These are phyloP conservation scores for Baryphthengus martii DNA, from an alignment of 2,113 vertebrate genomes.

Conservation along the genomic window DNA sequence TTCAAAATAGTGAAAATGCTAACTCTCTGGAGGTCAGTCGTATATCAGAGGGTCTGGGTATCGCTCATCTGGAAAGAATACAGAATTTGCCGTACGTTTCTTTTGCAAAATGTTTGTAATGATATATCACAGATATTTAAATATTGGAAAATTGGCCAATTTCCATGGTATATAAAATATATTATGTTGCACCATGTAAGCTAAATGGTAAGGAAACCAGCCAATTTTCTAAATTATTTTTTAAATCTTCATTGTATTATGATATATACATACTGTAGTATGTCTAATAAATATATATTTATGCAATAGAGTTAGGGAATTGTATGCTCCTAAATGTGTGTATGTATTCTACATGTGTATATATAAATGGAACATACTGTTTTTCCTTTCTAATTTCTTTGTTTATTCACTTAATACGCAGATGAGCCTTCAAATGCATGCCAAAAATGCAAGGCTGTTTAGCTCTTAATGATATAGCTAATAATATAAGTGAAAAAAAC, in stretches of 20 bases:
- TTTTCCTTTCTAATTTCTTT: neutral
- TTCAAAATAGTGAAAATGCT: neutral
- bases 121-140: slow-evolving; percentile 26
- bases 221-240: slow-evolving; percentile 22
- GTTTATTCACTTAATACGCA: neutral
- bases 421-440: neutral
- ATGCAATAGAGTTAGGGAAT: neutral
- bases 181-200: neutral
- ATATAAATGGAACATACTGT: neutral
- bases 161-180: slow-evolving; percentile 3
- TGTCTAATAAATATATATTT: neutral
- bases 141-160: slow-evolving; percentile 18
- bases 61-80: slow-evolving; percentile 30
- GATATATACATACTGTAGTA: neutral
- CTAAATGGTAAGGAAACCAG: neutral
- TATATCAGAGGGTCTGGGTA: neutral
- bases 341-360: neutral
- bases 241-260: neutral
- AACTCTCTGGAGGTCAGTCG: neutral
- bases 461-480: neutral
- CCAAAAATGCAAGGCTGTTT: neutral
- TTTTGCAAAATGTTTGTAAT: slow-evolving; percentile 29
- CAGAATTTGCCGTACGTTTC: slow-evolving; percentile 1
- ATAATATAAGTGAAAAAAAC: neutral
- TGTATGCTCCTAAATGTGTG: neutral